These are phyloP conservation scores for Carassius gibelio DNA, from an alignment of 2,113 vertebrate species.

Conservation along the genomic window DNA sequence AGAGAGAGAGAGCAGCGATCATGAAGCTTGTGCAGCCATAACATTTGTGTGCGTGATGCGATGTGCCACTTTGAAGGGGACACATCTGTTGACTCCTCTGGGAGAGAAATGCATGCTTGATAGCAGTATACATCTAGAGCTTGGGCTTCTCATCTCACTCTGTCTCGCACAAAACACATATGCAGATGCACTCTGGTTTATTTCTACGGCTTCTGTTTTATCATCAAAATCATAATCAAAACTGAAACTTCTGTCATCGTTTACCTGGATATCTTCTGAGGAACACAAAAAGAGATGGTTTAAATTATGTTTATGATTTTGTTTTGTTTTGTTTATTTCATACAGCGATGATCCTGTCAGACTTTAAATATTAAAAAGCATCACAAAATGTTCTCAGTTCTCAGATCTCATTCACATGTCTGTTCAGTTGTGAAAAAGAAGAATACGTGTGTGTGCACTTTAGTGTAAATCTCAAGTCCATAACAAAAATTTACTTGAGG, in stretches of 20 bases:
- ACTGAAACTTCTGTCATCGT: neutral
- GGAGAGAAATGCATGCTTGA: slow-evolving; percentile 53
- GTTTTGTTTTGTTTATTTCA: neutral
- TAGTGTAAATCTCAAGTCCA: neutral
- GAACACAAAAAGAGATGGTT: neutral
- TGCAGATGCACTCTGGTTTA: neutral
- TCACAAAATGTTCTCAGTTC: neutral
- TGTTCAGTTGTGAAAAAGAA: neutral
- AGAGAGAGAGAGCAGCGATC: neutral
- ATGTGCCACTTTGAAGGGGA: slow-evolving; percentile 49
- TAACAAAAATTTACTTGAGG: no score
- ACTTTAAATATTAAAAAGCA: neutral
- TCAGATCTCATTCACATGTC: neutral
- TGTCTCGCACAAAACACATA: neutral
- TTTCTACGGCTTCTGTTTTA: neutral
- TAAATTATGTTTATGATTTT: neutral
- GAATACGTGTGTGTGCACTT: neutral
- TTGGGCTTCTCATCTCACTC: slow-evolving; percentile 25
- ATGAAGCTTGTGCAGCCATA: slow-evolving; percentile 61
- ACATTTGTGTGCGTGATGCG: slow-evolving; percentile 61
- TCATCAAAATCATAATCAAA: neutral
- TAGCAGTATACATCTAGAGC: slow-evolving; percentile 53
- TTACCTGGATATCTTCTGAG: neutral
- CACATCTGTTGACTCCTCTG: slow-evolving; percentile 56
- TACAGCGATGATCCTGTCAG: neutral